Evolutionary conservation across 2,113 vertebrate genomes (phyloP).

Genomic region (Phaethon lepturus): DNA sequence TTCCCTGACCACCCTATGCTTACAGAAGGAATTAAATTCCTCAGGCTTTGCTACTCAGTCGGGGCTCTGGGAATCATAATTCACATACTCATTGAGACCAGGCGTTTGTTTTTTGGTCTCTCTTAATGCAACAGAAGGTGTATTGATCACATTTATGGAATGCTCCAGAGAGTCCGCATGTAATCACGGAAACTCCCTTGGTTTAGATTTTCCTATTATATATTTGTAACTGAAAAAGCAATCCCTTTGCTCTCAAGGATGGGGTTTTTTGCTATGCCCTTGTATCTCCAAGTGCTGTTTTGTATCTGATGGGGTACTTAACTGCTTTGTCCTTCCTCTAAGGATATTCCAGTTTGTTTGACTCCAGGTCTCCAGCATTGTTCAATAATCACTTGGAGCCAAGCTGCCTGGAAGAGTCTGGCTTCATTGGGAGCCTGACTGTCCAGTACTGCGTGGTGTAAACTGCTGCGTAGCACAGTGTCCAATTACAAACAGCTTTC

Average conservation of each 20-base stretch:
- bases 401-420: slow-evolving; percentile 9
- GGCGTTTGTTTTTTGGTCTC: background rate
- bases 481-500: background rate
- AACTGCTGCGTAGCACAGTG: background rate
- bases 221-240: background rate
- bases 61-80: background rate
- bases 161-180: background rate
- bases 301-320: background rate
- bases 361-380: slow-evolving; percentile 34
- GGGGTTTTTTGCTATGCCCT: background rate
- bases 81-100: background rate
- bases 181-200: background rate
- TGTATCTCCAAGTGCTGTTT: background rate
- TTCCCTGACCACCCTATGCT: background rate
- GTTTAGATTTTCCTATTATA: background rate
- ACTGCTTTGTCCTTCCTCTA: background rate
- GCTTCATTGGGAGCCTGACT: background rate
- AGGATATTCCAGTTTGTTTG: background rate
- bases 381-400: slow-evolving; percentile 48
- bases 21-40: background rate
- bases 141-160: background rate
- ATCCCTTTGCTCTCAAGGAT: background rate
- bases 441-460: background rate
- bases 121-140: background rate
- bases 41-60: background rate